Percentiles rank a stretch among this genome's conserved stretches.
Conservation (phyloP, 2,797 vertebrate species). For the Thripadectes ignobilis region DNA sequence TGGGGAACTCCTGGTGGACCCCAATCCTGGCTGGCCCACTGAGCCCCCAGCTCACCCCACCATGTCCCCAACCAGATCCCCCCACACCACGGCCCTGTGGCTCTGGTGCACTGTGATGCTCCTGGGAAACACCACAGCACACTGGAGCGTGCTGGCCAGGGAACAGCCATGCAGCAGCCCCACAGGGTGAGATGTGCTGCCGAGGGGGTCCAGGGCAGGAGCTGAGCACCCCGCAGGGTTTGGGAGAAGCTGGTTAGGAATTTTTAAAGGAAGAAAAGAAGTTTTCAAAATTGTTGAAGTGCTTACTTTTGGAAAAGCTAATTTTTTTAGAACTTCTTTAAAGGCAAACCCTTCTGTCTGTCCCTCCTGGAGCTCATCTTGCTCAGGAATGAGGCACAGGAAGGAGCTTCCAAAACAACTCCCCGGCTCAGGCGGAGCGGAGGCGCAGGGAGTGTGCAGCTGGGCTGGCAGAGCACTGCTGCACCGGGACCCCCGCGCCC, state of each 20-base stretch:
- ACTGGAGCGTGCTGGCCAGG: rapidly evolving
- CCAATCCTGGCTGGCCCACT: rapidly evolving
- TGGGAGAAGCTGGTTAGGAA: not conserved
- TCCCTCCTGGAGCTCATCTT: not conserved
- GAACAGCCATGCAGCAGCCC: not conserved
- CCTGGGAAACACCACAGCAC: rapidly evolving
- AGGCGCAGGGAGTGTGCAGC: not conserved
- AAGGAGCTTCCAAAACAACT: conserved; percentile 59
- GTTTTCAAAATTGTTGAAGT: not conserved
- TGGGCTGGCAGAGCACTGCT: not conserved
- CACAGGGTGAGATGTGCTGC: rapidly evolving
- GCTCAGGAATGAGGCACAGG: conserved; percentile 63
- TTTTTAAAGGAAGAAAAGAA: not conserved
- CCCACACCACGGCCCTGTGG: rapidly evolving
- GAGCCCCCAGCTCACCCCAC: not conserved
- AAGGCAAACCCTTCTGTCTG: not conserved
- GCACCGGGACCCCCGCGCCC: not conserved
- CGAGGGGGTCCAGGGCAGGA: not conserved
- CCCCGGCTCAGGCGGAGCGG: not conserved
- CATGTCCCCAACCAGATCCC: rapidly evolving
- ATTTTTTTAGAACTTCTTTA: not conserved
- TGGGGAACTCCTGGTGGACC: rapidly evolving
- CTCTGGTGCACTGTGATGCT: rapidly evolving
- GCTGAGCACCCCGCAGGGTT: not conserved
- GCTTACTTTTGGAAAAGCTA: not conserved